Conservation (phyloP, 2,113 vertebrate species). For the Megaceryle torquata region DNA sequence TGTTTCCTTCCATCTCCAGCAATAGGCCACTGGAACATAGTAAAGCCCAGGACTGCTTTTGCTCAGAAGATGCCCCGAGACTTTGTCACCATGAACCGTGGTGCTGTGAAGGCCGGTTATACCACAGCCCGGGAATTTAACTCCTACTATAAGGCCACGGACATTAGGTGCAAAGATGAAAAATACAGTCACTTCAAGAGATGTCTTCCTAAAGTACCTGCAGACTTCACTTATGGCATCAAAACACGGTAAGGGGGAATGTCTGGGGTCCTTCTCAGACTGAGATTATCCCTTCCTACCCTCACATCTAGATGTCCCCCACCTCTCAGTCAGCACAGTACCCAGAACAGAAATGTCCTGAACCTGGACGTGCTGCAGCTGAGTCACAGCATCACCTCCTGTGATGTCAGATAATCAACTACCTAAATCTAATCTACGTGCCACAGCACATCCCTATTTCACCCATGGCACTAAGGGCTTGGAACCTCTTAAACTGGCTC, state of each 20-base stretch:
- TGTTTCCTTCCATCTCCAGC: constrained; percentile 47
- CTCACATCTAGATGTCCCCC: background rate
- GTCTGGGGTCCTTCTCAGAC: background rate
- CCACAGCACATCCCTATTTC: background rate
- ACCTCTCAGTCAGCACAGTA: background rate
- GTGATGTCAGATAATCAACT: background rate
- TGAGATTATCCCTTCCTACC: background rate
- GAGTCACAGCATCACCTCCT: background rate
- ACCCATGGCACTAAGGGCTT: background rate
- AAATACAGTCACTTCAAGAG: background rate
- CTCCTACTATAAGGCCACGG: constrained; percentile 75
- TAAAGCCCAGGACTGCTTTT: background rate
- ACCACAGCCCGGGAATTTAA: constrained; percentile 76
- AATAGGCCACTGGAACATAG: constrained; percentile 80
- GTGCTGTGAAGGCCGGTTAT: constrained; percentile 77
- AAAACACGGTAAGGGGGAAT: constrained; percentile 71
- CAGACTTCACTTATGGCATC: constrained; percentile 73
- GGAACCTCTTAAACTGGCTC: background rate
- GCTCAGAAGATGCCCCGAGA: constrained; percentile 55
- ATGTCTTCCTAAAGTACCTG: background rate
- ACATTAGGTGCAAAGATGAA: constrained; percentile 30
- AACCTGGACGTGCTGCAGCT: background rate
- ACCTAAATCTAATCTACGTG: background rate
- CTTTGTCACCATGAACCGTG: constrained; percentile 79
- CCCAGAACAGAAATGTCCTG: background rate